Percentiles rank a stretch among this genome's conserved stretches.
Evolutionary conservation across 1,140 invertebrate species (phyloP).

Genomic region (Elysia chlorotica): DNA sequence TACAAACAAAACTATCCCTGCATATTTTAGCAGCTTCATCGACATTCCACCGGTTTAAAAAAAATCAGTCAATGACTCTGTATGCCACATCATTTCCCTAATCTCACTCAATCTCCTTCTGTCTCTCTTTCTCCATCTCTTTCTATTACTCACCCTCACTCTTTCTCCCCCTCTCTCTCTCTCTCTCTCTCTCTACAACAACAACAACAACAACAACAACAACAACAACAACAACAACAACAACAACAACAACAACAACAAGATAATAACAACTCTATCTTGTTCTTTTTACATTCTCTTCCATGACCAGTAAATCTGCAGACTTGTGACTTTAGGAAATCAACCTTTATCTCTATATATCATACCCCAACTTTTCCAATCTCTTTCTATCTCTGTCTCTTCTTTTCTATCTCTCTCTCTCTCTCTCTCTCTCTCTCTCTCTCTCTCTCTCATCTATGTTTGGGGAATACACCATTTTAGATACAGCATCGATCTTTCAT

Average conservation of each 20-base stretch:
- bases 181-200: neutral
- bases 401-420: slow-evolving; percentile 40
- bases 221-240: neutral
- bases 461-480: neutral
- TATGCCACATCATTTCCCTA: neutral
- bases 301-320: too few species aligned
- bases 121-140: neutral
- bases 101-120: neutral
- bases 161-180: neutral
- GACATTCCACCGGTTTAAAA: neutral
- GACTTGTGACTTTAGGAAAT: neutral
- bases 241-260: neutral
- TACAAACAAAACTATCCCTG: neutral
- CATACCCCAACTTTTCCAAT: neutral
- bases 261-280: neutral
- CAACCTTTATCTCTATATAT: neutral
- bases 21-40: neutral
- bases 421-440: slow-evolving; percentile 2
- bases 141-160: neutral
- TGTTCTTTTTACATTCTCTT: neutral
- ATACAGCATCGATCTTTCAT: neutral
- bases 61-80: neutral
- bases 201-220: neutral
- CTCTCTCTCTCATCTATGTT: neutral
- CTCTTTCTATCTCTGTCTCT: slow-evolving; percentile 31